Evolutionary conservation across 2,888 invertebrate species (phyloP).

Genomic region (Hirtodrosophila alboralis): DNA sequence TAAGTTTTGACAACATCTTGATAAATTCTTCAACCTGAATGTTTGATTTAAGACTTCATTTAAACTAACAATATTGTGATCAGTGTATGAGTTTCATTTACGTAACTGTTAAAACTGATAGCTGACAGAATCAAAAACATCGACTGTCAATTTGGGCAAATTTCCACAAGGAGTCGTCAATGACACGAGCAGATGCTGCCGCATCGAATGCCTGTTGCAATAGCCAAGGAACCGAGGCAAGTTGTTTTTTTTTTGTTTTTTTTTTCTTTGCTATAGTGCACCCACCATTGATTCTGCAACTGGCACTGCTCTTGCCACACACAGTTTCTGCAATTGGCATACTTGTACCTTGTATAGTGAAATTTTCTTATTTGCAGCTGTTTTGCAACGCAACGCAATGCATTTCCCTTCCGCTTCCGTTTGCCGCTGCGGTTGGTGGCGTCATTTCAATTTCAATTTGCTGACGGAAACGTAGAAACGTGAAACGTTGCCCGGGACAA

Average conservation of each 20-base stretch:
- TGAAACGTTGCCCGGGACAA: conserved; percentile 56
- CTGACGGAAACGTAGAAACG: conserved; percentile 69
- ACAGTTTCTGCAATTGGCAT: no score
- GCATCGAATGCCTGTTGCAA: conserved; percentile 20
- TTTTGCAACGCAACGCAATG: conserved; percentile 41
- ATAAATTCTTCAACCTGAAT: no score
- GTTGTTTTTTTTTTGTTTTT: no score
- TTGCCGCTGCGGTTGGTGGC: conserved; percentile 33
- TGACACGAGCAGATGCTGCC: conserved; percentile 16
- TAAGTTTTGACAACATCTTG: no score
- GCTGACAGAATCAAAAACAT: conserved; percentile 14
- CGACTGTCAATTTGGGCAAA: conserved; percentile 46
- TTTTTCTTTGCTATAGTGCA: no score
- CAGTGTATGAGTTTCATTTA: no score
- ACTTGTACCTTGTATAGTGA: no score
- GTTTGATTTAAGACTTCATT: no score
- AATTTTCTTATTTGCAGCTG: conserved; percentile 49
- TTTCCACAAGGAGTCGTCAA: conserved; percentile 37
- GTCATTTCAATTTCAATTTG: conserved; percentile 74
- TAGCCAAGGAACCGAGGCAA: conserved; percentile 22
- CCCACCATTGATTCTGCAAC: no score
- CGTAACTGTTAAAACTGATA: not conserved
- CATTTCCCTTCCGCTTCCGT: conserved; percentile 48
- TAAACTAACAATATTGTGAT: no score
- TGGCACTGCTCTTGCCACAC: conserved; percentile 26